Percentiles rank a stretch among this genome's conserved stretches.
Evolutionary conservation across 2,888 invertebrate species (phyloP).

Genomic region (Ornithoptera alexandrae): DNA sequence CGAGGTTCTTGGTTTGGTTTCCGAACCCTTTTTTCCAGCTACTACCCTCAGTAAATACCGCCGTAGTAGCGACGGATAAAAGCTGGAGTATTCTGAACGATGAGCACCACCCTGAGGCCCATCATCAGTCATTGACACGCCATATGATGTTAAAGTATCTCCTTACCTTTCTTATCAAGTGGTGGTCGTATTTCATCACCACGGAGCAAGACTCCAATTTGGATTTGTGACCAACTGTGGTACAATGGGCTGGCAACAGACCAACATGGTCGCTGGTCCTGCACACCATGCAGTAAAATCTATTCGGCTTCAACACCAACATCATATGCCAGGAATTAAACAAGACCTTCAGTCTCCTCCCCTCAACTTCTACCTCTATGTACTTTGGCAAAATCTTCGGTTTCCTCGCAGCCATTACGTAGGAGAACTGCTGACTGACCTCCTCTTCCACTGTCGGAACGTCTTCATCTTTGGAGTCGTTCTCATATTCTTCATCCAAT

Average conservation of each 20-base stretch:
- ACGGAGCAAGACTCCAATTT: constrained; percentile 34
- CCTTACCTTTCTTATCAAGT: constrained; percentile 41
- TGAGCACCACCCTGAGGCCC: too few species aligned
- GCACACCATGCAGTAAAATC: constrained; percentile 47
- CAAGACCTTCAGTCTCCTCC: constrained; percentile 36
- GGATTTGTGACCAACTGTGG: constrained; percentile 31
- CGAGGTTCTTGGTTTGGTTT: too few species aligned
- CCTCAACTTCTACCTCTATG: constrained; percentile 38
- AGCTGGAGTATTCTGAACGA: too few species aligned
- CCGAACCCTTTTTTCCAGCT: too few species aligned
- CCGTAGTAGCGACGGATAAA: too few species aligned
- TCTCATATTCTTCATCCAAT: constrained; percentile 10
- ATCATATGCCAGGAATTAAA: constrained; percentile 49
- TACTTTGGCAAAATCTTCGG: constrained; percentile 33
- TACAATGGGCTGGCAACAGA: constrained; percentile 37
- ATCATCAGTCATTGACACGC: neutral
- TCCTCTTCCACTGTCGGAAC: constrained; percentile 10
- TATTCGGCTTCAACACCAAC: constrained; percentile 30
- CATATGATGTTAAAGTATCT: neutral
- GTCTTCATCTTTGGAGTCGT: constrained; percentile 18
- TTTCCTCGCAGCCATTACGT: constrained; percentile 43
- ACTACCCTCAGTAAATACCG: too few species aligned
- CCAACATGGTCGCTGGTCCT: constrained; percentile 27
- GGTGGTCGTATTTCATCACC: constrained; percentile 31
- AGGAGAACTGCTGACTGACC: constrained; percentile 34